Conservation (phyloP, 2,888 invertebrate species). For the Carterocephalus palaemon region DNA sequence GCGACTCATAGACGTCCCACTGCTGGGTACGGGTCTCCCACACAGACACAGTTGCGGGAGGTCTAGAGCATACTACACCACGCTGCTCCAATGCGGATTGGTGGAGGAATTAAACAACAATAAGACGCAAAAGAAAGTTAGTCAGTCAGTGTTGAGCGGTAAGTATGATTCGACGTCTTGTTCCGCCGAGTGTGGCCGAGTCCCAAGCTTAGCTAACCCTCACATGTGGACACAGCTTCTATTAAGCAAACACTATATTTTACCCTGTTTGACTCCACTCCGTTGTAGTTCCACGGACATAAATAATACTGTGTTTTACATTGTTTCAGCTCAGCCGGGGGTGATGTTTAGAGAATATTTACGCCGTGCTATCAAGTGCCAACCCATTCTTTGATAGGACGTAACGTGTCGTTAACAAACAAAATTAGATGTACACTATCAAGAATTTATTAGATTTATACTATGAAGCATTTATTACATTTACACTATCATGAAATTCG, state of each 20-base stretch:
- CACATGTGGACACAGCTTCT: conserved; percentile 30
- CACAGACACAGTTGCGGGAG: too few species aligned
- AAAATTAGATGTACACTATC: too few species aligned
- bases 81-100: too few species aligned
- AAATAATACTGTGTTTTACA: conserved; percentile 34
- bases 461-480: too few species aligned
- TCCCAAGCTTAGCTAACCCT: conserved; percentile 21
- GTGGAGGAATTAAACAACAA: too few species aligned
- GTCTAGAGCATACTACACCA: too few species aligned
- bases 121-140: too few species aligned
- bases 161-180: background rate
- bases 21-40: too few species aligned
- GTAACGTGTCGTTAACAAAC: background rate
- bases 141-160: too few species aligned
- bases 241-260: conserved; percentile 35
- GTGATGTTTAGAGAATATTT: conserved; percentile 33
- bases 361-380: conserved; percentile 31
- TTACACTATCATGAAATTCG: too few species aligned
- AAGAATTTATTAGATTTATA: too few species aligned
- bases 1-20: too few species aligned
- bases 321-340: conserved; percentile 24
- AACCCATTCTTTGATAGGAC: conserved; percentile 26
- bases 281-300: conserved; percentile 25
- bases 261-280: conserved; percentile 34
- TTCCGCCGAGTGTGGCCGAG: conserved; percentile 5